These are phyloP conservation scores for Wiebesia pumilae DNA, from an alignment of 1,140 invertebrate species.

Conservation along the genomic window DNA sequence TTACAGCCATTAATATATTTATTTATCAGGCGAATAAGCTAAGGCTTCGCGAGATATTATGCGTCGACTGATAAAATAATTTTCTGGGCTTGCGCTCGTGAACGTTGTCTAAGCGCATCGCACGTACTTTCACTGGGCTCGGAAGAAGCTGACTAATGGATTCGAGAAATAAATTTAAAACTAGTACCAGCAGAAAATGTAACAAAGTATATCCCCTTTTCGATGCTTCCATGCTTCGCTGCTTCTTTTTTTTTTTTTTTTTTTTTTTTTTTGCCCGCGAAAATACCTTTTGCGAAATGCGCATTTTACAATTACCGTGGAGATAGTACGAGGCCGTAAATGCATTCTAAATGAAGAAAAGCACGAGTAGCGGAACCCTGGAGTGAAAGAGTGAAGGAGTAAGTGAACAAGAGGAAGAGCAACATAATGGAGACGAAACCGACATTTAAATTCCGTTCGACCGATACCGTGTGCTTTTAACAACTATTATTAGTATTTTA, in stretches of 20 bases:
- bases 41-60: not conserved
- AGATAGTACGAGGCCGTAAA: not conserved
- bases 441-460: not conserved
- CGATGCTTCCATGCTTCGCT: too few relatives aligned
- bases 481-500: not conserved
- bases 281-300: not conserved
- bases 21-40: not conserved
- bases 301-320: not conserved
- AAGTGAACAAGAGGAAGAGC: not conserved
- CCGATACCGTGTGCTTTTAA: not conserved
- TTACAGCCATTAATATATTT: not conserved
- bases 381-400: not conserved
- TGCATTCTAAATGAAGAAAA: not conserved
- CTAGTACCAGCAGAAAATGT: not conserved
- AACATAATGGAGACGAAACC: not conserved
- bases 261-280: not conserved
- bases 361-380: not conserved
- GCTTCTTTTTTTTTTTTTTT: not conserved
- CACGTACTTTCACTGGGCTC: not conserved
- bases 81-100: not conserved
- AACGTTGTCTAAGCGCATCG: not conserved
- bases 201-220: too few relatives aligned
- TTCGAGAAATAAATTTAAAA: constrained; percentile 22
- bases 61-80: constrained; percentile 30
- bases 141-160: constrained; percentile 30